phyloP scores from a whole-genome alignment of 2,113 vertebrate species.

The Hipposideros armiger region DNA sequence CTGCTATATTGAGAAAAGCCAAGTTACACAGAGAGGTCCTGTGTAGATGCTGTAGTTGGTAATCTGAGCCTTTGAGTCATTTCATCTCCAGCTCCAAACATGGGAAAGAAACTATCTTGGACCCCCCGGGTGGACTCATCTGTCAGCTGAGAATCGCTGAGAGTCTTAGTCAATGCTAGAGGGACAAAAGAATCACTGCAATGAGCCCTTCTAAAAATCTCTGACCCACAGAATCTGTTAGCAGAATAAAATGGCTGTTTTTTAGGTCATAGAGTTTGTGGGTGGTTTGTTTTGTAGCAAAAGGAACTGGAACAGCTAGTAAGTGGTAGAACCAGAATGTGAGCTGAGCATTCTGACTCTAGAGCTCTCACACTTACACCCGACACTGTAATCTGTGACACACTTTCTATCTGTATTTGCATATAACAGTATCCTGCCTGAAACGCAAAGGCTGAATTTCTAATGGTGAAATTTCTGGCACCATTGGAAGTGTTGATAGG shows the following conservation, averaged over 20 bases:
- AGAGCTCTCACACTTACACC: neutral
- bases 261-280: neutral
- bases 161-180: neutral
- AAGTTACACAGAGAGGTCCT: neutral
- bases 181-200: neutral
- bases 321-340: neutral
- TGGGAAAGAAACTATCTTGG: neutral
- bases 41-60: neutral
- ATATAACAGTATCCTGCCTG: neutral
- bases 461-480: slow-evolving; percentile 4
- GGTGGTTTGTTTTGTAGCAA: neutral
- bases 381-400: neutral
- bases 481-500: neutral
- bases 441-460: neutral
- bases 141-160: neutral
- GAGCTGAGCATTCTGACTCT: neutral
- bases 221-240: neutral
- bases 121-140: neutral
- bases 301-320: neutral
- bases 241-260: neutral
- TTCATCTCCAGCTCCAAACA: neutral
- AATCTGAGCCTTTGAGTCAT: neutral
- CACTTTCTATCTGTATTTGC: neutral
- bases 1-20: neutral
- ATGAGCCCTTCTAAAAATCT: neutral